Evolutionary conservation across 2,113 vertebrate genomes (phyloP).

Genomic region (Falcunculus frontatus): DNA sequence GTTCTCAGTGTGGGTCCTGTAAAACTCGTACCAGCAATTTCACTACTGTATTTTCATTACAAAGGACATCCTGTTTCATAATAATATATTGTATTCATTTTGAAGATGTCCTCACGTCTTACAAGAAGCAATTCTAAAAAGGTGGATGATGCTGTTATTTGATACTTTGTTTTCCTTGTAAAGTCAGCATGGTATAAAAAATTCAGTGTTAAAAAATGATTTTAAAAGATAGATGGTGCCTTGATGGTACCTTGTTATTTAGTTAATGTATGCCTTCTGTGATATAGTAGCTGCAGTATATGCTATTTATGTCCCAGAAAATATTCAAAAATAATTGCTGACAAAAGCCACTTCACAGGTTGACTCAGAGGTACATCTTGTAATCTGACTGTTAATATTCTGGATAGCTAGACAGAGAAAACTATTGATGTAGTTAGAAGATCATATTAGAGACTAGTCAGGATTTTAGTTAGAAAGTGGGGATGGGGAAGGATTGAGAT

Average conservation of each 20-base stretch:
- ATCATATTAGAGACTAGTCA: constrained; percentile 19
- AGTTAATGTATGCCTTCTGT: constrained; percentile 70
- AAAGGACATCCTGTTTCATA: constrained; percentile 44
- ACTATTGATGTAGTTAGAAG: constrained; percentile 65
- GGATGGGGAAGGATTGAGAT: neutral
- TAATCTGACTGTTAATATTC: constrained; percentile 74
- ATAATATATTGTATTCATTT: constrained; percentile 47
- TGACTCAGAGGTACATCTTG: constrained; percentile 62
- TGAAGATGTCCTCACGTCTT: constrained; percentile 51
- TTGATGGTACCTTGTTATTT: constrained; percentile 69
- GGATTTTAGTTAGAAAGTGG: constrained; percentile 22
- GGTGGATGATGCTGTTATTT: constrained; percentile 57
- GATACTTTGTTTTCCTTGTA: constrained; percentile 70
- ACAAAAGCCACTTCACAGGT: constrained; percentile 66
- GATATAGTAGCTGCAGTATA: constrained; percentile 58
- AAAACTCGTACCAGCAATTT: constrained; percentile 21
- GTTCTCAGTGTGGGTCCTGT: constrained; percentile 28
- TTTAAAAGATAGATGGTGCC: constrained; percentile 57
- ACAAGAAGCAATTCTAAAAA: constrained; percentile 49
- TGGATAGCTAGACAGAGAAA: constrained; percentile 51
- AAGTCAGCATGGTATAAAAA: constrained; percentile 70
- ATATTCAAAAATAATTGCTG: constrained; percentile 75
- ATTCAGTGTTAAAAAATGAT: constrained; percentile 64
- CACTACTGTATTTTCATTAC: constrained; percentile 39
- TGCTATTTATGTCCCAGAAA: constrained; percentile 68